Percentiles rank a stretch among this genome's conserved stretches.
Evolutionary conservation across 64 coral and sea anemone genomes (phyloP).

Genomic region (Cladopsammia gracilis): DNA sequence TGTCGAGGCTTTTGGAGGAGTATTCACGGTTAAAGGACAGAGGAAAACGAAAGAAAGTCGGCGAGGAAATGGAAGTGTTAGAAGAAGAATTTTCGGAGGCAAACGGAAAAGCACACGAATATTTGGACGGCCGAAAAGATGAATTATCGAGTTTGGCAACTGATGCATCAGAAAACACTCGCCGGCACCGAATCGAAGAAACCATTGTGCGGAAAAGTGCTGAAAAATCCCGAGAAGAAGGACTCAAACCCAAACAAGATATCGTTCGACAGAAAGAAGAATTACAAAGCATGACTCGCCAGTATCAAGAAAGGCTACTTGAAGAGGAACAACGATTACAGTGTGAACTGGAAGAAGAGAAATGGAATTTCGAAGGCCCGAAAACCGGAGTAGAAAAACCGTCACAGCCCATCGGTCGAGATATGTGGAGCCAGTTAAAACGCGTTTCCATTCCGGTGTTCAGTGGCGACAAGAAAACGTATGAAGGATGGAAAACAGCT

Average conservation of each 20-base stretch:
- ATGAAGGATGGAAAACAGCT: conserved; percentile 56
- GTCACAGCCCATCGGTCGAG: not conserved
- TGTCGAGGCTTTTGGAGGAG: not conserved
- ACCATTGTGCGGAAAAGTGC: not conserved
- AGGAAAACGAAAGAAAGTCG: not conserved
- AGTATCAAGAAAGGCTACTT: not conserved
- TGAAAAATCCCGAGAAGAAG: not conserved
- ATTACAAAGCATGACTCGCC: not conserved
- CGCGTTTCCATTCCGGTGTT: conserved; percentile 60
- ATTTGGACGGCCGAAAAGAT: not conserved
- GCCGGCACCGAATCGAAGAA: conserved; percentile 13
- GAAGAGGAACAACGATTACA: not conserved
- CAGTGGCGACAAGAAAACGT: conserved; percentile 54
- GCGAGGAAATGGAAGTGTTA: not conserved
- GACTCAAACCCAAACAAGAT: not conserved
- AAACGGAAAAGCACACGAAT: not conserved
- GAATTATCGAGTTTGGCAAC: conserved; percentile 22
- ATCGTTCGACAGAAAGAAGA: too few relatives aligned
- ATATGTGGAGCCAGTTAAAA: conserved; percentile 13
- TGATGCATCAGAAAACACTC: conserved; percentile 14
- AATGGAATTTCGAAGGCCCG: not conserved
- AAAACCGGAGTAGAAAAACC: not conserved
- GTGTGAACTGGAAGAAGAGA: not conserved
- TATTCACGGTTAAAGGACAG: not conserved
- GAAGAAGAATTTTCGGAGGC: not conserved